Base-by-base conservation (phyloP, 2,113 vertebrate genomes). In the Alethe castanea region DNA sequence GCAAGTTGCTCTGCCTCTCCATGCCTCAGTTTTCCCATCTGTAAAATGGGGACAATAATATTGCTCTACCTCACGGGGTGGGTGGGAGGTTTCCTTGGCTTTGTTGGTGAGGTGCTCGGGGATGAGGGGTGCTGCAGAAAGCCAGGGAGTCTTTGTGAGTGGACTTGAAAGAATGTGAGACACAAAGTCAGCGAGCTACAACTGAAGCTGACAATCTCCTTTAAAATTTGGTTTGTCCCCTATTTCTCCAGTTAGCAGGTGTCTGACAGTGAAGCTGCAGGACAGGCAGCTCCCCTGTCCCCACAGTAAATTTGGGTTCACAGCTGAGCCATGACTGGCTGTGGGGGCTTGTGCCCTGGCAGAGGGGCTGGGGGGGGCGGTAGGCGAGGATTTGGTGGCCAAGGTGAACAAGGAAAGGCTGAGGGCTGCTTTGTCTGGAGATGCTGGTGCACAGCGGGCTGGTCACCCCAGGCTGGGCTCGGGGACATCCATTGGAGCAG, bases 21-120 rank as follows among this genome's bases (percentile, higher is more conserved):
- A 47, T 73, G 95, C 93, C 96, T 96, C 95, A 96, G 93, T 96
- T 96, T 95, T 93, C 93, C 91, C 87, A 1, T 66, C 95, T 95
- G 94, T 95, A 95, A 95, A 95, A 96, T 66, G 94, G 91, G 95
- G 91, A 60, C 57, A 91, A 86, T 86, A 95, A 82, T 50, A 66
- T 45, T 95, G 95, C 93, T 91, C 94, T 97, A 94, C 94, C 95
- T 97, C 96, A 69, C 86, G 87, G 87, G 80, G 66, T 73, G 29
- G 65, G 85, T 81, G 86, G 64, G 93, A 92, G 96, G 84, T 62
- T 77, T 73, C 88, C 76, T 73, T 66, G 88, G 94, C 91, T 79
- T 3, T 1, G 7, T 6, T 5, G 36, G 40, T 28, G 6, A 77
- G 28, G 66, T 26, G 71, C 59, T 80, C 47, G 9, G 6, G 9